Evolutionary conservation across 1,140 invertebrate genomes (phyloP), one percentile per base, ranked within the genome.

Genomic region (Halictus rubicundus): DNA sequence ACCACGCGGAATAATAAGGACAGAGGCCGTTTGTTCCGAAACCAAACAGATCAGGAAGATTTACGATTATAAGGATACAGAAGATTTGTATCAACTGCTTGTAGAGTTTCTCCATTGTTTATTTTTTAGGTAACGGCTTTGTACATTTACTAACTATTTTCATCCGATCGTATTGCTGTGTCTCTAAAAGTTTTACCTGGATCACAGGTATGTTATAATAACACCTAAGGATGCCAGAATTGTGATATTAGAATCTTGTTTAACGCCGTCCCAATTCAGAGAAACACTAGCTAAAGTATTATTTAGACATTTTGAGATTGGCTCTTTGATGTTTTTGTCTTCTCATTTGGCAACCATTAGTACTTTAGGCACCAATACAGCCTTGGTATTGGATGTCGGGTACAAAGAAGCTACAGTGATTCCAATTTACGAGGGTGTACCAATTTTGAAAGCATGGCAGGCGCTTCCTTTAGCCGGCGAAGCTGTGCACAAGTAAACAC

Each of bases 191-290:
- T 25, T 4, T 60, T 37, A 60, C 6, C 60, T 72, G 37, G 88
- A 16, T 85, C 87, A 91, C 85, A 98, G 97, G 87, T 95, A 98
- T 91, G 94, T 98, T 10, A 92, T 98, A 37, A 96, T 98, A 37
- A 99, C 97, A 91, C 98, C 98, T 0, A 99, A 99, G 92, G 98
- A 99, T 87, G 94, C 97, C 21, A 96, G 96, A 89, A 95, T 99
- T 69, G 96, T 99, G 0, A 94, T 99, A 65, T 95, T 99, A 46
- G 98, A 99, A 93, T 98, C 97, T 49, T 93, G 99, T 7, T 94
- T 99, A 27, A 96, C 96, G 54, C 96, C 97, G 1, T 96, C 97
- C 3, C 90, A 95, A 60, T 97, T 98, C 84, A 94, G 97, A 85
- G 96, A 99, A 84, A 97, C 96, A 1, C 91, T 99, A 3, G 98